These are phyloP conservation scores for Nyleta sp. DNA, from an alignment of 2,888 invertebrate genomes.

Conservation along the genomic window DNA sequence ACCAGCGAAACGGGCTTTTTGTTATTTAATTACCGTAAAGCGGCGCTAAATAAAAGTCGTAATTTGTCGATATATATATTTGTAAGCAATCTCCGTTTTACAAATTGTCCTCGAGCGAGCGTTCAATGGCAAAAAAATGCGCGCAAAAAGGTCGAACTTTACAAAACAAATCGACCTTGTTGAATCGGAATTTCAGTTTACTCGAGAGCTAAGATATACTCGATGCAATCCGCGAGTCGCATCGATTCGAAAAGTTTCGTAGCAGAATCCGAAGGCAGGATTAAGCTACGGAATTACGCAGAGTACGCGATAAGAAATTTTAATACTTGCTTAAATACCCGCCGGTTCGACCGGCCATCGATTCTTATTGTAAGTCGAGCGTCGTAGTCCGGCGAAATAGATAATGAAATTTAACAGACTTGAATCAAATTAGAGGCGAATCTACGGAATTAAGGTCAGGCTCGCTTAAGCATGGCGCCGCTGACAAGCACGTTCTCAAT, in stretches of 20 bases:
- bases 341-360: conserved; percentile 65
- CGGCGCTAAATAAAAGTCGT: background rate
- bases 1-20: too few species aligned
- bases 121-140: conserved; percentile 18
- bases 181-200: conserved; percentile 63
- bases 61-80: conserved; percentile 15
- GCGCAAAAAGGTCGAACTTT: conserved; percentile 47
- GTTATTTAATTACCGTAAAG: too few species aligned
- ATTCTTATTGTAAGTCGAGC: conserved; percentile 63
- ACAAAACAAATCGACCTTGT: conserved; percentile 63
- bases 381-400: conserved; percentile 60
- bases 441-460: conserved; percentile 59
- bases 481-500: conserved; percentile 45
- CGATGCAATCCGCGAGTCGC: conserved; percentile 69
- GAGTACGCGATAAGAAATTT: conserved; percentile 77
- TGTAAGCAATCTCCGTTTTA: conserved; percentile 29
- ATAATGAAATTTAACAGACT: conserved; percentile 63
- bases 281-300: conserved; percentile 73
- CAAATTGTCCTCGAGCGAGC: conserved; percentile 43
- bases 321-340: conserved; percentile 75
- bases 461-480: conserved; percentile 25
- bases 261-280: conserved; percentile 72
- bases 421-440: conserved; percentile 63
- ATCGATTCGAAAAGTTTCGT: conserved; percentile 74
- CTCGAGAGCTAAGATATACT: conserved; percentile 55